Percentiles rank a stretch among this genome's conserved stretches.
Evolutionary conservation across 1,140 invertebrate genomes (phyloP).

Genomic region (Calycopis cecrops): DNA sequence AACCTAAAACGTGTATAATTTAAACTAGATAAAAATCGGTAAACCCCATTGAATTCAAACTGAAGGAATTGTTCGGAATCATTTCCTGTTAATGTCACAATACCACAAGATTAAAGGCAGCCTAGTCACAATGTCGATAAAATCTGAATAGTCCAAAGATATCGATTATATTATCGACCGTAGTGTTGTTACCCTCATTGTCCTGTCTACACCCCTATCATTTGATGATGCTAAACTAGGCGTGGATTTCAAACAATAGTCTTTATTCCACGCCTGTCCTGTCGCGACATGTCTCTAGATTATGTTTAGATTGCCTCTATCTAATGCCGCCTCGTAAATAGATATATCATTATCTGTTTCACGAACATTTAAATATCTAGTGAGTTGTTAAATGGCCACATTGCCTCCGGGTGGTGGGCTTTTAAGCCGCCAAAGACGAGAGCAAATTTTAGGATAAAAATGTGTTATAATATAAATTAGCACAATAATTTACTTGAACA

Average conservation of each 20-base stretch:
- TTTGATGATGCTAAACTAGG: slow-evolving; percentile 44
- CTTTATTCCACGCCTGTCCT: slow-evolving; percentile 50
- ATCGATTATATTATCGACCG: slow-evolving; percentile 54
- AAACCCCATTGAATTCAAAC: slow-evolving; percentile 3
- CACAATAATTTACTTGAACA: too few relatives aligned
- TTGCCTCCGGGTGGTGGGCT: too few relatives aligned
- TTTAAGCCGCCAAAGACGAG: too few relatives aligned
- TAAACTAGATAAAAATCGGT: slow-evolving; percentile 6
- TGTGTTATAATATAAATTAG: too few relatives aligned
- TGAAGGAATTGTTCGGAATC: slow-evolving; percentile 20
- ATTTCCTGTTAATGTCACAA: slow-evolving; percentile 46
- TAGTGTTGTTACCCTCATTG: slow-evolving; percentile 57
- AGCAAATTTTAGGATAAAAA: too few relatives aligned
- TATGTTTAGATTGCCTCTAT: slow-evolving; percentile 33
- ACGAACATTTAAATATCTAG: too few relatives aligned
- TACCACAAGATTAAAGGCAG: slow-evolving; percentile 32
- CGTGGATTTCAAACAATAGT: slow-evolving; percentile 50
- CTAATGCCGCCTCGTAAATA: slow-evolving; percentile 26
- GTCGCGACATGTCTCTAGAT: slow-evolving; percentile 40
- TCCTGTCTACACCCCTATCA: slow-evolving; percentile 56
- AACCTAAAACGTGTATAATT: not conserved
- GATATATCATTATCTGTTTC: not conserved
- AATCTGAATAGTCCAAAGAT: slow-evolving; percentile 55
- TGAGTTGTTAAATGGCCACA: too few relatives aligned
- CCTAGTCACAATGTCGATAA: slow-evolving; percentile 51